These are phyloP conservation scores for Microtus richardsoni DNA, from an alignment of 2,113 vertebrate species.

Conservation along the genomic window DNA sequence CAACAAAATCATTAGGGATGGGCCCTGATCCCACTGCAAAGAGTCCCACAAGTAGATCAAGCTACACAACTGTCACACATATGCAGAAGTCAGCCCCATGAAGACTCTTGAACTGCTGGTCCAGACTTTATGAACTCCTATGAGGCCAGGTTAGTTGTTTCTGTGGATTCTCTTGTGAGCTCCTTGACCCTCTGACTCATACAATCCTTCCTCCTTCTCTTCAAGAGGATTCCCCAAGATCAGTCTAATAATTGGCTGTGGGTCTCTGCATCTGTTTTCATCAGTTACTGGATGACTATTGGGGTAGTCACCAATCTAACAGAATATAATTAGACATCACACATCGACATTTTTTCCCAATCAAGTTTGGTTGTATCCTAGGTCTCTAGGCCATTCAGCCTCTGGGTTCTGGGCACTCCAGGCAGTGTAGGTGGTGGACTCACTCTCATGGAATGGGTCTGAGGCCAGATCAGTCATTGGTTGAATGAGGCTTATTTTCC, in stretches of 20 bases:
- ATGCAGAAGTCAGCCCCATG: not conserved
- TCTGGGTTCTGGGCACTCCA: not conserved
- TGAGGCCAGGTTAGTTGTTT: not conserved
- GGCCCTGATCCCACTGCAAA: not conserved
- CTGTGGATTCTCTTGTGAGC: not conserved
- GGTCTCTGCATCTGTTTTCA: not conserved
- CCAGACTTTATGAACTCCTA: not conserved
- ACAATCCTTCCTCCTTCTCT: not conserved
- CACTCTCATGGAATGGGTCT: not conserved
- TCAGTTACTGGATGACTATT: not conserved
- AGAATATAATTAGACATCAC: not conserved
- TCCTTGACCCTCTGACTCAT: not conserved
- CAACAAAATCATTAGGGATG: not conserved
- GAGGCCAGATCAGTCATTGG: not conserved
- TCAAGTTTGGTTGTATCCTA: not conserved
- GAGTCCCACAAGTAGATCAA: not conserved
- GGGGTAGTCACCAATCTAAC: not conserved
- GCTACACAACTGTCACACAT: not conserved
- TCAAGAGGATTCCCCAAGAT: not conserved
- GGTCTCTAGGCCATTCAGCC: not conserved
- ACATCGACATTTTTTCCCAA: not conserved
- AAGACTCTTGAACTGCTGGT: not conserved
- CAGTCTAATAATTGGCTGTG: not conserved
- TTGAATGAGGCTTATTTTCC: not conserved
- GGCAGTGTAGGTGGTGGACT: not conserved